Evolutionary conservation across 2,113 vertebrate species (phyloP).

Genomic region (Artemisiospiza belli): DNA sequence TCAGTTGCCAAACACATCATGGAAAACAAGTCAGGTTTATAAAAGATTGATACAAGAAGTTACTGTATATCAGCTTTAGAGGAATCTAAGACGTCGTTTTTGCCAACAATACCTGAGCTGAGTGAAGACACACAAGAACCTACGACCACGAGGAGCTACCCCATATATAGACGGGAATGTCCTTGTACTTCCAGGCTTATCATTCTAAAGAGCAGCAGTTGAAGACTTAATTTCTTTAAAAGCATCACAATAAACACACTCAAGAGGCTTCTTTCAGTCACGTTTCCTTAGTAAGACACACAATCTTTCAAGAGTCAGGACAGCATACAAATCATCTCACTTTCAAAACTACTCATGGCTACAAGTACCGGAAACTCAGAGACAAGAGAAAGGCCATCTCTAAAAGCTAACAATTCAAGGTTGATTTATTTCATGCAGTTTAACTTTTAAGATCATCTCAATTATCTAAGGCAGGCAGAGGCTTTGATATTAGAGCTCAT

Average conservation of each 20-base stretch:
- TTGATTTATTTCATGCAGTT: neutral
- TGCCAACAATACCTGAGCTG: neutral
- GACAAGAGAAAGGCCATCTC: neutral
- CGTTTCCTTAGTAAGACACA: neutral
- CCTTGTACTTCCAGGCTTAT: neutral
- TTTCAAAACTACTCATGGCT: neutral
- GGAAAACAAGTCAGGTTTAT: constrained; percentile 25
- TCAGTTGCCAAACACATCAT: neutral
- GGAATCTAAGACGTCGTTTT: neutral
- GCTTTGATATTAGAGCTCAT: neutral
- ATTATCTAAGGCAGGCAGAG: constrained; percentile 2
- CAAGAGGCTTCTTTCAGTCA: neutral
- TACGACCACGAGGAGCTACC: neutral
- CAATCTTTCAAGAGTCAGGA: neutral
- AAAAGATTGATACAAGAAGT: constrained; percentile 14
- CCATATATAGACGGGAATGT: neutral
- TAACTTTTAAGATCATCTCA: neutral
- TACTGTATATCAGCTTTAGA: neutral
- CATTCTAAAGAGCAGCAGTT: neutral
- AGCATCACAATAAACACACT: neutral
- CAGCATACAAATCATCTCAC: neutral
- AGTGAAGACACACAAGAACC: neutral
- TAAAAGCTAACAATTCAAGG: neutral
- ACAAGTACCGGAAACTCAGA: neutral
- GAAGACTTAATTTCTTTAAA: constrained; percentile 11